phyloP scores from a whole-genome alignment of 2,888 invertebrate genomes.

The Agrochola macilenta region DNA sequence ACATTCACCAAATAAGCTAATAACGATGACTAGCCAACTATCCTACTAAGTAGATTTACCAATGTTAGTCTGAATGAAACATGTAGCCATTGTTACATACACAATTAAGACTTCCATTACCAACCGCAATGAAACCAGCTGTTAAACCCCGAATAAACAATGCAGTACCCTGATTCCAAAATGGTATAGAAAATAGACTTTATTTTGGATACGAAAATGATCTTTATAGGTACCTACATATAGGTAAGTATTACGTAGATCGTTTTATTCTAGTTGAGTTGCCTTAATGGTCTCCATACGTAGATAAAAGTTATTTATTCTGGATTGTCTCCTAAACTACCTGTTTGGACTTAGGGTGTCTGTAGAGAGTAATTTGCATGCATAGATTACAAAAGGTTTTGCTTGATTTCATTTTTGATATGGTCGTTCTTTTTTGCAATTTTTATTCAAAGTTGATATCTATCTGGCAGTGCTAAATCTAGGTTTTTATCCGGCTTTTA shows the following conservation, averaged over 20 bases:
- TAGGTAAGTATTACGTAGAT: conserved; percentile 5
- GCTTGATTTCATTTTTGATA: not conserved
- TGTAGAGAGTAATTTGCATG: conserved; percentile 27
- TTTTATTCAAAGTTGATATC: not conserved
- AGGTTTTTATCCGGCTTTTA: not conserved
- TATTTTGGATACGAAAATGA: conserved; percentile 26
- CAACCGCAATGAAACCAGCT: conserved; percentile 51
- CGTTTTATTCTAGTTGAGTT: conserved; percentile 43
- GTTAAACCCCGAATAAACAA: conserved; percentile 47
- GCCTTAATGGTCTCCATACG: conserved; percentile 45
- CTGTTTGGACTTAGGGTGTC: conserved; percentile 25
- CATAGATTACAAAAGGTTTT: conserved; percentile 18
- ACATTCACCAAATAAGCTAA: conserved; percentile 11
- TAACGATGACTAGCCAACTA: conserved; percentile 29
- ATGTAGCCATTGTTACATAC: conserved; percentile 38
- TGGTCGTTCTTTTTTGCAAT: not conserved
- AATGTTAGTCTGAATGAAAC: conserved; percentile 38
- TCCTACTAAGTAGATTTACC: conserved; percentile 36
- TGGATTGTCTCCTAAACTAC: conserved; percentile 34
- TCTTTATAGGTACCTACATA: conserved; percentile 5
- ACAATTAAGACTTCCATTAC: conserved; percentile 51
- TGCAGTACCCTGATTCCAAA: conserved; percentile 37
- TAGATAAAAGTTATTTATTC: conserved; percentile 53
- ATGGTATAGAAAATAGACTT: conserved; percentile 25
- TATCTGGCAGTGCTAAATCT: not conserved